A percentile compares a stretch with the other conserved stretches of the same genome.
Conservation (phyloP, 2,888 invertebrate species). For the Caenorhabditis macrosperma region DNA sequence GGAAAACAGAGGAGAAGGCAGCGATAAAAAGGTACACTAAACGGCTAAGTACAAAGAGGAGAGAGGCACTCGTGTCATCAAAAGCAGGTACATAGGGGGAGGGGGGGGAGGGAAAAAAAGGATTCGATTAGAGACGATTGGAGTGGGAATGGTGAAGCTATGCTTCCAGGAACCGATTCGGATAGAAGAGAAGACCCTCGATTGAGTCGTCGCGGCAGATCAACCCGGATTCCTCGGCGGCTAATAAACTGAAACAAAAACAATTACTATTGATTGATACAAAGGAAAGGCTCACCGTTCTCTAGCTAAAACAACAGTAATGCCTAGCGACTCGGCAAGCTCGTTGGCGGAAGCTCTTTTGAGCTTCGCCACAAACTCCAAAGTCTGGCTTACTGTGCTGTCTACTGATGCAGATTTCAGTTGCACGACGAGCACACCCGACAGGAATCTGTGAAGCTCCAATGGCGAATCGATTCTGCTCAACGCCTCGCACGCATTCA, state of each 20-base stretch:
- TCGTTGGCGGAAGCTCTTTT: conserved; percentile 88
- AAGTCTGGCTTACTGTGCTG: conserved; percentile 81
- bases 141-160: not conserved
- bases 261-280: not conserved
- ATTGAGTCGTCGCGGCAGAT: conserved; percentile 96
- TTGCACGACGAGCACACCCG: conserved; percentile 95
- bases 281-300: conserved; percentile 84
- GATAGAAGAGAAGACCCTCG: conserved; percentile 94
- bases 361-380: conserved; percentile 81
- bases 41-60: conserved; percentile 19
- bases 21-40: conserved; percentile 4
- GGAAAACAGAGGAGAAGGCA: conserved; percentile 7
- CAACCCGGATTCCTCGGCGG: conserved; percentile 90
- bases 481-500: conserved; percentile 88
- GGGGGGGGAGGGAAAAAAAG: not conserved
- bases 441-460: conserved; percentile 88
- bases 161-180: conserved; percentile 86
- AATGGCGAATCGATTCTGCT: conserved; percentile 81
- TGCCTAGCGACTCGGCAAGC: conserved; percentile 88
- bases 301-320: conserved; percentile 91
- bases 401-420: conserved; percentile 84
- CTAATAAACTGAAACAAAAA: conserved; percentile 84
- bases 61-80: conserved; percentile 46
- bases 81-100: conserved; percentile 41
- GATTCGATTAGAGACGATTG: not conserved